phyloP scores from a whole-genome alignment of 2,888 invertebrate species.

The Conomelus anceps region DNA sequence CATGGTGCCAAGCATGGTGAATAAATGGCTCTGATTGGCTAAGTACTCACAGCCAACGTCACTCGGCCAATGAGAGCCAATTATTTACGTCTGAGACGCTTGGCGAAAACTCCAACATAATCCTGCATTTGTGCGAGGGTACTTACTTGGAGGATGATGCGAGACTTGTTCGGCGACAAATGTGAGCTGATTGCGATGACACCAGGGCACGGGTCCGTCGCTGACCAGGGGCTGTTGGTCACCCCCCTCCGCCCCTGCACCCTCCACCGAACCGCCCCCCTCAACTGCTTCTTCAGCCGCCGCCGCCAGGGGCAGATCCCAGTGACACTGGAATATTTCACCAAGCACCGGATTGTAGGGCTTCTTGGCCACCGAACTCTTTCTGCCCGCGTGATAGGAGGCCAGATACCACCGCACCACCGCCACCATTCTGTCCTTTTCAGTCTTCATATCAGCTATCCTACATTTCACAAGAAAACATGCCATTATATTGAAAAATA shows the following conservation, averaged over 20 bases:
- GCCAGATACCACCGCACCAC: slow-evolving; percentile 95
- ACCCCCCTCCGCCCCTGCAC: not conserved
- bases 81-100: too few species aligned
- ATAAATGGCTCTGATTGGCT: too few species aligned
- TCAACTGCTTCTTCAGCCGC: slow-evolving; percentile 24
- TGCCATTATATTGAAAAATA: not conserved
- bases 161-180: slow-evolving; percentile 98
- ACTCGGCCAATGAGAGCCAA: too few species aligned
- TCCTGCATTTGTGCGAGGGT: not conserved
- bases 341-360: slow-evolving; percentile 98
- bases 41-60: too few species aligned
- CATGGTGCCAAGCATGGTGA: too few species aligned
- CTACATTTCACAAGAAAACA: slow-evolving; percentile 45
- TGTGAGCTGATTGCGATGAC: slow-evolving; percentile 74
- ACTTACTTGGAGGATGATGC: slow-evolving; percentile 92
- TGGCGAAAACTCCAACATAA: too few species aligned
- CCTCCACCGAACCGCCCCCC: not conserved
- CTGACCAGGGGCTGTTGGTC: slow-evolving; percentile 42
- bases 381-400: slow-evolving; percentile 97
- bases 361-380: slow-evolving; percentile 95
- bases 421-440: slow-evolving; percentile 87
- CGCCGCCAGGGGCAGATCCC: slow-evolving; percentile 57
- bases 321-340: slow-evolving; percentile 87
- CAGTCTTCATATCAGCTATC: slow-evolving; percentile 80
- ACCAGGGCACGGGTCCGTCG: slow-evolving; percentile 91